phyloP scores from a whole-genome alignment of 2,888 invertebrate species.

The Chaitophorus viminalis region DNA sequence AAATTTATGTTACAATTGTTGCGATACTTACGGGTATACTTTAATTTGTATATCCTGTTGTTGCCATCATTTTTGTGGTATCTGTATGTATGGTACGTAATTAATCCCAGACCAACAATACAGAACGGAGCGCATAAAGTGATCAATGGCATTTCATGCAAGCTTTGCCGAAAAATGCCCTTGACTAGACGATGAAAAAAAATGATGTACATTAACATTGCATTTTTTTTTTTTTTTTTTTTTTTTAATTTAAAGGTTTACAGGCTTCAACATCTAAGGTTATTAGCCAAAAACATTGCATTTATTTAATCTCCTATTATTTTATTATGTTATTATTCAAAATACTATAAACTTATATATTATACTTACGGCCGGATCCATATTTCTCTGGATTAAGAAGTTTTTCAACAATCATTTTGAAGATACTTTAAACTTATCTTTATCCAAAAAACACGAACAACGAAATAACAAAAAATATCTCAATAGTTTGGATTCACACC shows the following conservation, averaged over 20 bases:
- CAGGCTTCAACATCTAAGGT: no score
- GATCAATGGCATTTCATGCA: constrained; percentile 56
- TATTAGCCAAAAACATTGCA: neutral
- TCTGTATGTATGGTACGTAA: constrained; percentile 23
- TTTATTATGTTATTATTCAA: neutral
- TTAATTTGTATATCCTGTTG: constrained; percentile 37
- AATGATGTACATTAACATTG: no score
- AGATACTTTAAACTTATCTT: no score
- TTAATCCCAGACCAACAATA: neutral
- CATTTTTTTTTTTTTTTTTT: no score
- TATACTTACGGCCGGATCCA: constrained; percentile 58
- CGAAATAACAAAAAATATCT: neutral
- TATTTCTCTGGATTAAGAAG: constrained; percentile 61
- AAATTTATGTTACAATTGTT: no score
- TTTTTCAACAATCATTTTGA: neutral
- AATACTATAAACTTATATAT: no score
- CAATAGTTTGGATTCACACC: no score
- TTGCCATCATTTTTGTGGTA: constrained; percentile 32
- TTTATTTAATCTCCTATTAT: neutral
- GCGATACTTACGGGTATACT: constrained; percentile 44
- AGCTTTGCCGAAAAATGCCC: constrained; percentile 51
- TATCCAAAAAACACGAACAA: no score
- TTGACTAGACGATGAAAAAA: neutral
- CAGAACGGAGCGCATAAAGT: constrained; percentile 31
- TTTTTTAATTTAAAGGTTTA: no score